These are phyloP conservation scores for Cydia splendana DNA, from an alignment of 1,140 invertebrate species.

Conservation along the genomic window DNA sequence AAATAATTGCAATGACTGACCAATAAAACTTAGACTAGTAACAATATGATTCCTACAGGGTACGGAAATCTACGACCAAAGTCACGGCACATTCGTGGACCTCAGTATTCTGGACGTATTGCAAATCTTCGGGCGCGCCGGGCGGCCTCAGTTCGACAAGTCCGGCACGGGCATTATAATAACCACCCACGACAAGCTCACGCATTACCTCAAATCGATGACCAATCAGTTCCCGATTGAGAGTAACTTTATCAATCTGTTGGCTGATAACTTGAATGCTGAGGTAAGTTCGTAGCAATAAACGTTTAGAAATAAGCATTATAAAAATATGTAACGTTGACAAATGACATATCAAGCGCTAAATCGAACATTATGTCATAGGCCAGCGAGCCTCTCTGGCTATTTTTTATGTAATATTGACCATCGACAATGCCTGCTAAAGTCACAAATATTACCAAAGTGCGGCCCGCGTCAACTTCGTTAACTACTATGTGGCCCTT, in stretches of 20 bases:
- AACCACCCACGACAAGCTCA: slow-evolving; percentile 94
- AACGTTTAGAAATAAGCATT: neutral
- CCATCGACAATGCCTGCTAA: no score
- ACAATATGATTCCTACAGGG: slow-evolving; percentile 82
- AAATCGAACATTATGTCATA: no score
- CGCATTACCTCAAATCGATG: slow-evolving; percentile 95
- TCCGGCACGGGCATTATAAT: slow-evolving; percentile 98
- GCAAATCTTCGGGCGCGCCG: slow-evolving; percentile 99
- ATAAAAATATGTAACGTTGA: neutral
- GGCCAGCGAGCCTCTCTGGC: no score
- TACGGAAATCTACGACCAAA: slow-evolving; percentile 98
- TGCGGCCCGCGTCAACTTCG: no score
- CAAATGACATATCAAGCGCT: no score
- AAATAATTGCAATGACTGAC: no score
- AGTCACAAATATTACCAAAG: no score
- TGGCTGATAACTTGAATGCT: slow-evolving; percentile 98
- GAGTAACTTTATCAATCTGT: slow-evolving; percentile 94
- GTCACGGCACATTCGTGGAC: slow-evolving; percentile 96
- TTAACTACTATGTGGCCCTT: no score
- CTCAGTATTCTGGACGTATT: slow-evolving; percentile 98
- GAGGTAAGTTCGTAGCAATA: slow-evolving; percentile 84
- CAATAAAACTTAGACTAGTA: no score
- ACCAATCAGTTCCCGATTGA: slow-evolving; percentile 99
- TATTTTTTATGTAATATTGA: no score
- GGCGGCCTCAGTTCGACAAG: slow-evolving; percentile 95